Evolutionary conservation across 2,888 invertebrate genomes (phyloP), one percentile per base, ranked within the genome.

Genomic region (Drosophila peninsularis): DNA sequence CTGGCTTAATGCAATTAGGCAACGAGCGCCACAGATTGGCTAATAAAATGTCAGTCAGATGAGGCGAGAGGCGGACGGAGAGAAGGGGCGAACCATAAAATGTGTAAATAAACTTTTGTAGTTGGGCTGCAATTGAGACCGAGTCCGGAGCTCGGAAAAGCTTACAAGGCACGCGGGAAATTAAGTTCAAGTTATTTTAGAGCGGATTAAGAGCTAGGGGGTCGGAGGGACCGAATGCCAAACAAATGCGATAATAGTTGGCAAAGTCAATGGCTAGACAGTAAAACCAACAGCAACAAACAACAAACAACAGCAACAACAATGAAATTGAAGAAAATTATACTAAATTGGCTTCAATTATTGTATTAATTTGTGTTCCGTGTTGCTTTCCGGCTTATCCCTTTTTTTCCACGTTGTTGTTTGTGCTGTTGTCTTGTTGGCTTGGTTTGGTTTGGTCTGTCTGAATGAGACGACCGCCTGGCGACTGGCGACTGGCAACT

Each of bases 311-410:
- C 27, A 30, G 27, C 27, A 27, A 27, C 27, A 78, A 72, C 75
- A 80, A 80, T 62, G 68, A 89, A 90, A 88, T 87, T 84, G 81
- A 86, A 90, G 80, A 90, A 91, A 91, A 91, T 91, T 91, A 92
- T 87, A 91, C 88, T 88, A 91, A 92, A 91, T 91, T 91, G 91
- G 90, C 90, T 90, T 90, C 92, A 91, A 92, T 91, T 91, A 92
- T 91, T 91, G 91, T 90, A 91, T 92, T 92, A 91, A 91, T 91
- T 91, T 91, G 90, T 90, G 90, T 91, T 91, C 90, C 90, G 90
- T 89, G 90, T 81, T 89, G 89, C 90, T 91, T 91, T 88, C 90
- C 90, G 88, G 87, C 88, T 90, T 86, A 90, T 90, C 90, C 91
- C 88, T 91, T 89, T 83, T 84, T 84, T 76, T 62, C 63, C 56